Conservation (phyloP, 2,888 invertebrate genomes). For the Antitype chi region DNA sequence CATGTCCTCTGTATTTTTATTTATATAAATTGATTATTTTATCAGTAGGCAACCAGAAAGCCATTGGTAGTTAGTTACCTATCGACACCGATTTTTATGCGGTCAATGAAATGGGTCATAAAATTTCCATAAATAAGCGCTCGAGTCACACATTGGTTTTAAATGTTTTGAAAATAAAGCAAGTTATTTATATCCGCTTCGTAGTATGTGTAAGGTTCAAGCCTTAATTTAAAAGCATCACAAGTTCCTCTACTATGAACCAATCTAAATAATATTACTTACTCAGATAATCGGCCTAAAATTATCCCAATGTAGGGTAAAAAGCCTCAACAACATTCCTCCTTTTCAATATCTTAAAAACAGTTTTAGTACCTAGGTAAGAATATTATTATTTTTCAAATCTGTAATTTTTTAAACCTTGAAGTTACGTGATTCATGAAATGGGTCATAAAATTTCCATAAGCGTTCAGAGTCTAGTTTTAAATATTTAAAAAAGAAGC, state of each 20-base stretch:
- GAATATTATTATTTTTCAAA: too few relatives aligned
- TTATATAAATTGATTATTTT: too few relatives aligned
- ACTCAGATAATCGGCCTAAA: not conserved
- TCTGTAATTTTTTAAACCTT: too few relatives aligned
- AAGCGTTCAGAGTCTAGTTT: too few relatives aligned
- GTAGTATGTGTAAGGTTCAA: not conserved
- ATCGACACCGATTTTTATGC: conserved; percentile 1
- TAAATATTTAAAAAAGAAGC: too few relatives aligned
- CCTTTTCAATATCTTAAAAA: too few relatives aligned
- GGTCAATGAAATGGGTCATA: conserved; percentile 21
- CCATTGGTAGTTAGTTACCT: not conserved
- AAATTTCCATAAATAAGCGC: conserved; percentile 15
- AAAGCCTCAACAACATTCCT: too few relatives aligned
- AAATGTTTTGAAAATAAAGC: not conserved
- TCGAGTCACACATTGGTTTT: conserved; percentile 7
- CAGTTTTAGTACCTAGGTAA: too few relatives aligned
- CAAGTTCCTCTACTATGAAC: not conserved
- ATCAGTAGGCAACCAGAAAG: not conserved
- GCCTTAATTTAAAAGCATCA: not conserved
- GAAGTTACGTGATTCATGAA: too few relatives aligned
- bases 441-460: too few relatives aligned
- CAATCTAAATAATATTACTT: not conserved
- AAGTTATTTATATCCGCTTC: not conserved
- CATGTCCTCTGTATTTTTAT: too few relatives aligned
- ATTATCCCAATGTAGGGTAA: too few relatives aligned